Percentiles rank a stretch among this genome's conserved stretches.
phyloP scores from a whole-genome alignment of 2,113 vertebrate genomes.

The Tretioscincus oriximinensis region DNA sequence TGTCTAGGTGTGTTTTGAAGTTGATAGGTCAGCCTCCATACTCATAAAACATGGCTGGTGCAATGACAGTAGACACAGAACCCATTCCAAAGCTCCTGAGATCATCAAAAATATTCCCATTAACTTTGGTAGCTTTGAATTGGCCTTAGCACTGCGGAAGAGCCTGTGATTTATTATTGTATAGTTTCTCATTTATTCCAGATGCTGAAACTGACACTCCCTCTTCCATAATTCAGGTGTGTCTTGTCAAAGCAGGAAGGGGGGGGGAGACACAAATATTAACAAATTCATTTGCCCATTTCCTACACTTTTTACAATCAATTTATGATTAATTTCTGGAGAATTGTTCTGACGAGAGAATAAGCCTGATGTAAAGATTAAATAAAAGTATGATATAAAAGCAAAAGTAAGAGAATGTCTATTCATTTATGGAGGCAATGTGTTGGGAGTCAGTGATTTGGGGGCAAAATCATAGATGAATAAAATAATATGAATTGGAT shows the following conservation, averaged over 20 bases:
- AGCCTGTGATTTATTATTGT: slow-evolving; percentile 7
- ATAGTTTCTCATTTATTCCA: background rate
- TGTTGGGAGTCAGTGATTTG: too few species aligned
- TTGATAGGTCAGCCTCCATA: slow-evolving; percentile 1
- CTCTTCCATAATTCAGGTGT: background rate
- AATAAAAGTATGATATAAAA: background rate
- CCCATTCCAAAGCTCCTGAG: background rate
- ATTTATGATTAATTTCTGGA: background rate
- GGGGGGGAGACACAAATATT: background rate
- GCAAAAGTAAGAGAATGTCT: too few species aligned
- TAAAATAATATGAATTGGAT: too few species aligned
- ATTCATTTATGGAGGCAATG: too few species aligned
- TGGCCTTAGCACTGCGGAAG: background rate
- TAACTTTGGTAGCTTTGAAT: background rate
- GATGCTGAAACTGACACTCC: background rate
- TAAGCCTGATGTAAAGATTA: background rate
- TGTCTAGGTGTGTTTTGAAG: slow-evolving; percentile 15
- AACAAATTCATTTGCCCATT: background rate
- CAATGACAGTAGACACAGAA: background rate
- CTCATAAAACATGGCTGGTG: slow-evolving; percentile 6
- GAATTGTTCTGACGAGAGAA: background rate
- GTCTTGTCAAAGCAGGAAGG: background rate
- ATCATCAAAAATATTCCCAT: slow-evolving; percentile 7
- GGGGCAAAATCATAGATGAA: too few species aligned
- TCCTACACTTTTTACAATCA: background rate